phyloP scores from a whole-genome alignment of 2,797 vertebrate genomes.

The Fundulus diaphanus region DNA sequence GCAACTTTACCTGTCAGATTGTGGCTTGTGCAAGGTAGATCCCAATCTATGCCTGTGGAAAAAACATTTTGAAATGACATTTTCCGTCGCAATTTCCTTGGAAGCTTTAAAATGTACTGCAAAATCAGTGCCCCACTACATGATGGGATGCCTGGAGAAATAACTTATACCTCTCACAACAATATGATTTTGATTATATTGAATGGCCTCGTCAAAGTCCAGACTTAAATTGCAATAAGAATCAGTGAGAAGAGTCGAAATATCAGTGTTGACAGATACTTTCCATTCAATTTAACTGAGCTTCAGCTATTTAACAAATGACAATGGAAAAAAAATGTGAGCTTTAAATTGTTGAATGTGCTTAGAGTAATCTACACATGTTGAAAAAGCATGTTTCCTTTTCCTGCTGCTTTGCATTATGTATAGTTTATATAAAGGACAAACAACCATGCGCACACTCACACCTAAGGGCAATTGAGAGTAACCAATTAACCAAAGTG shows the following conservation, averaged over 20 bases:
- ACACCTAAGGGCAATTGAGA: no score
- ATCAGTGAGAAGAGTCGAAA: no score
- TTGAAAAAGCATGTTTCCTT: background rate
- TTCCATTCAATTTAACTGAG: no score
- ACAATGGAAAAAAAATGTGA: background rate
- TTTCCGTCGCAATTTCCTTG: background rate
- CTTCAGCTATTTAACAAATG: no score
- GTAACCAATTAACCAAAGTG: no score
- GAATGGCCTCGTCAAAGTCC: no score
- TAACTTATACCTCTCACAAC: no score
- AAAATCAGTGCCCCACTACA: background rate
- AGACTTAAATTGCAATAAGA: no score
- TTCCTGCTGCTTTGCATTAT: background rate
- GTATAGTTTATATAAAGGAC: background rate
- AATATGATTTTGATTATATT: no score
- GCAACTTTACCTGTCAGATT: constrained; percentile 11
- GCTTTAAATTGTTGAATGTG: background rate
- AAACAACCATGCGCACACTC: no score
- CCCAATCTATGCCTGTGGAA: background rate
- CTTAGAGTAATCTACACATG: background rate
- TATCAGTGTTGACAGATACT: no score
- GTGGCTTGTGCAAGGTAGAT: background rate
- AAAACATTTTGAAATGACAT: background rate
- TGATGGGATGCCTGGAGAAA: background rate
- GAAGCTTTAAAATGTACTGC: background rate